A percentile compares a stretch with the other conserved stretches of the same genome.
These are phyloP conservation scores for Ptychadena robeensis DNA, from an alignment of 2,797 vertebrate species.

Conservation along the genomic window DNA sequence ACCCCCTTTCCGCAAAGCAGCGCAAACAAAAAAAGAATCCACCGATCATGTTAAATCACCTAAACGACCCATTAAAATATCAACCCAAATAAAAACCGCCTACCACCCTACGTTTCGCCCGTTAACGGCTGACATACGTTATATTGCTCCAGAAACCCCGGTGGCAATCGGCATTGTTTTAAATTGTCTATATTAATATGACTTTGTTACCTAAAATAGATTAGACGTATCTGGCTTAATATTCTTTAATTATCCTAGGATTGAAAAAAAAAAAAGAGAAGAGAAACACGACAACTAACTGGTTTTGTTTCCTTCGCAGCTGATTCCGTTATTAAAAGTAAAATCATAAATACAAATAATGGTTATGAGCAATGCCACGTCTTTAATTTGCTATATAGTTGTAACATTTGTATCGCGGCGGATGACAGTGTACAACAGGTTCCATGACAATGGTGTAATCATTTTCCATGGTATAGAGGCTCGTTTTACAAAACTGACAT, in stretches of 20 bases:
- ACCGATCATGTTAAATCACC: conserved; percentile 6
- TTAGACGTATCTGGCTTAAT: conserved; percentile 59
- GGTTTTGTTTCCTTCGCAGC: conserved; percentile 59
- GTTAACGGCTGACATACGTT: conserved; percentile 44
- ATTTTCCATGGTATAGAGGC: conserved; percentile 61
- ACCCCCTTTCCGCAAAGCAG: not conserved
- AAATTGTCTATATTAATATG: conserved; percentile 58
- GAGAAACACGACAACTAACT: conserved; percentile 40
- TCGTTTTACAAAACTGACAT: conserved; percentile 62
- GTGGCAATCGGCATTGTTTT: conserved; percentile 50
- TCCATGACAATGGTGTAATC: conserved; percentile 58
- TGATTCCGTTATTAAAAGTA: conserved; percentile 61
- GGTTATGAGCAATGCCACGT: conserved; percentile 60
- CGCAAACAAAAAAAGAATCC: conserved; percentile 1
- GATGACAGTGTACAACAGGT: conserved; percentile 60
- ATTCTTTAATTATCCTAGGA: conserved; percentile 61
- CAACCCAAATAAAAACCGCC: conserved; percentile 22
- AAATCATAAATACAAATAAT: conserved; percentile 62
- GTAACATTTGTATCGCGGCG: conserved; percentile 59
- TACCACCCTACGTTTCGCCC: conserved; percentile 30
- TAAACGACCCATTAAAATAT: conserved; percentile 17
- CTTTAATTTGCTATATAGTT: conserved; percentile 62
- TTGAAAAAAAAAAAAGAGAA: not conserved
- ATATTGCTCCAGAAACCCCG: conserved; percentile 52
- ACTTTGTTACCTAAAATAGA: conserved; percentile 60